A percentile compares a stretch with the other conserved stretches of the same genome.
Conservation (phyloP, 2,888 invertebrate genomes). For the Halictus quadricinctus region DNA sequence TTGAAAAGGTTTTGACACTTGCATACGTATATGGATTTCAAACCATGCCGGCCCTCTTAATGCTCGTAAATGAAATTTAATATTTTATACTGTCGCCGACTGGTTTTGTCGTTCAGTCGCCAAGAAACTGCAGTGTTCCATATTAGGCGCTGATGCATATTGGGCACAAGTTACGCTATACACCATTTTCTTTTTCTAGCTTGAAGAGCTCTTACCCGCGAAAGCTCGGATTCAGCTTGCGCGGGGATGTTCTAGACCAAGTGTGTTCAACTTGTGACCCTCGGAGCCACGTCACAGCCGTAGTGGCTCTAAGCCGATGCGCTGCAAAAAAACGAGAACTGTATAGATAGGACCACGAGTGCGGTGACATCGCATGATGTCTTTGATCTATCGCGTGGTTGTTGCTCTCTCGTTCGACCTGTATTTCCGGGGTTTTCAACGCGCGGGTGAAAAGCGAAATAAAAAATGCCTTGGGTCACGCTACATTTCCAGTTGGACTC, state of each 20-base stretch:
- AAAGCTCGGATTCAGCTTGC: background rate
- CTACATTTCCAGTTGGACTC: too few relatives aligned
- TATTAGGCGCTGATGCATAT: background rate
- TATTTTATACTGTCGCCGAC: too few relatives aligned
- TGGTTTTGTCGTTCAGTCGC: too few relatives aligned
- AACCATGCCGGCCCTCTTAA: too few relatives aligned
- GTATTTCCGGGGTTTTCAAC: background rate
- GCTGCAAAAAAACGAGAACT: background rate
- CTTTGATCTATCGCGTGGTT: background rate
- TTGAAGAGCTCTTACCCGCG: background rate
- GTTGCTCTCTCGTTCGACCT: background rate
- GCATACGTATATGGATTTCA: too few relatives aligned
- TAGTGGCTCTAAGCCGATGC: conserved; percentile 4
- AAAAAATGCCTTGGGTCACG: background rate
- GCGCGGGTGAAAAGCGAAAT: background rate
- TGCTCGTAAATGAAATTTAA: too few relatives aligned
- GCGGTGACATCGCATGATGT: background rate
- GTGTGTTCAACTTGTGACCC: background rate
- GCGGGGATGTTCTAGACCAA: background rate
- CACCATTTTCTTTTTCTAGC: background rate
- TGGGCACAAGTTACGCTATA: background rate
- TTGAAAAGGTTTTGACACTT: too few relatives aligned
- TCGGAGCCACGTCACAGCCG: background rate
- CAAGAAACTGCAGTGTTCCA: background rate
- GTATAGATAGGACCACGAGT: background rate